Conservation (phyloP, 2,113 vertebrate species). For the Albula goreensis region DNA sequence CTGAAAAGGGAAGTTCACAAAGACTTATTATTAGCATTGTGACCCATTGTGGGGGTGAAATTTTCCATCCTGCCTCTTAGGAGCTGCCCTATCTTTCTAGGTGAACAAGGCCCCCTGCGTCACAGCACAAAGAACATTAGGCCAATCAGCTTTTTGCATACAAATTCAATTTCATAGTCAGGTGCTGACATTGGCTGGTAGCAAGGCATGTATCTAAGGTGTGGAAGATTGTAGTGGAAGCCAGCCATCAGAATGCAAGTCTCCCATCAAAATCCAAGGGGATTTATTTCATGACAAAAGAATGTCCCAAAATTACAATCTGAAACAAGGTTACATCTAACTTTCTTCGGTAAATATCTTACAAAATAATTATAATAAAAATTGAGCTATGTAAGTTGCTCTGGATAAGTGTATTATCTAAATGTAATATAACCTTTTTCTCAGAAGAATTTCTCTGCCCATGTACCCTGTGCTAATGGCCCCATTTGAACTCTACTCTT, state of each 20-base stretch:
- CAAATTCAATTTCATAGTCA: neutral
- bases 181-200: neutral
- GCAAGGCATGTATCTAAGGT: neutral
- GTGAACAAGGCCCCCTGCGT: neutral
- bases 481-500: neutral
- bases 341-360: too few species aligned
- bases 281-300: neutral
- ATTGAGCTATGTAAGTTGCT: too few species aligned
- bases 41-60: neutral
- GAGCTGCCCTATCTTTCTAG: neutral
- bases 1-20: conserved; percentile 20
- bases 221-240: neutral
- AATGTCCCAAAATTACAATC: neutral
- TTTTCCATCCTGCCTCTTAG: neutral
- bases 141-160: neutral
- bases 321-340: neutral
- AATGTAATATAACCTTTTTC: neutral
- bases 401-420: too few species aligned
- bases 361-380: too few species aligned
- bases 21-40: conserved; percentile 17
- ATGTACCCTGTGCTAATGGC: neutral
- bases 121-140: neutral
- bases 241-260: neutral
- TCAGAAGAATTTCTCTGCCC: neutral
- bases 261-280: neutral